These are phyloP conservation scores for Metalampra italica DNA, from an alignment of 2,888 invertebrate genomes.

Conservation along the genomic window DNA sequence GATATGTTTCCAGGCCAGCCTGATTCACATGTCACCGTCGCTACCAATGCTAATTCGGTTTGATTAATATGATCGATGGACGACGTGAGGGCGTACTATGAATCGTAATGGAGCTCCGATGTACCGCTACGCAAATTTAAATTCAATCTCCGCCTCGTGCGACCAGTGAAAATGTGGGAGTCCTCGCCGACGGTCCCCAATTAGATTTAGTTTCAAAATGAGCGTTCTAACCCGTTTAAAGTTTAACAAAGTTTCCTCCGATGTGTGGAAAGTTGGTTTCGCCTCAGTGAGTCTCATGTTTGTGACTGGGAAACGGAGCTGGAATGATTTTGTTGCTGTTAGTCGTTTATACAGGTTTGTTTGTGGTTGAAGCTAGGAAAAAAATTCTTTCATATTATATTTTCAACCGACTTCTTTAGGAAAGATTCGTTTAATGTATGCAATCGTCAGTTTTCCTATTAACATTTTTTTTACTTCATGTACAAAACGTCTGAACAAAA, in stretches of 20 bases:
- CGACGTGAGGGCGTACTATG: constrained; percentile 42
- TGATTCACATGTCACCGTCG: constrained; percentile 7
- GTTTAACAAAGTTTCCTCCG: constrained; percentile 53
- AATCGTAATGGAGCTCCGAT: constrained; percentile 59
- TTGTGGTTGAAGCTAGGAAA: constrained; percentile 10
- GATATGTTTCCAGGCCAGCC: constrained; percentile 2
- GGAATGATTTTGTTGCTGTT: constrained; percentile 64
- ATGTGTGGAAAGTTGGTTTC: constrained; percentile 56
- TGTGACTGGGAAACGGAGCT: constrained; percentile 45
- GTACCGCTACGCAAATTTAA: constrained; percentile 73
- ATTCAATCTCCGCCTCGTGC: constrained; percentile 59
- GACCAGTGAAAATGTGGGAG: constrained; percentile 72
- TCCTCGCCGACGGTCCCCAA: constrained; percentile 57
- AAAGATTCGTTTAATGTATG: too few relatives aligned
- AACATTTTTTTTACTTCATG: too few relatives aligned
- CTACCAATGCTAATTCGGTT: constrained; percentile 19
- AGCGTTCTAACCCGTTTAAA: constrained; percentile 58
- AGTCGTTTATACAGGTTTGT: constrained; percentile 58
- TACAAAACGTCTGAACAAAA: too few relatives aligned
- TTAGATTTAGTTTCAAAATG: constrained; percentile 68
- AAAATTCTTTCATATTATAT: too few relatives aligned
- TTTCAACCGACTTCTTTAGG: too few relatives aligned
- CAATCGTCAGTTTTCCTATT: too few relatives aligned
- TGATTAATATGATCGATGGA: constrained; percentile 66
- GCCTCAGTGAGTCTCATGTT: constrained; percentile 44